Conservation (phyloP, 2,113 vertebrate genomes). For the Eonycteris spelaea region DNA sequence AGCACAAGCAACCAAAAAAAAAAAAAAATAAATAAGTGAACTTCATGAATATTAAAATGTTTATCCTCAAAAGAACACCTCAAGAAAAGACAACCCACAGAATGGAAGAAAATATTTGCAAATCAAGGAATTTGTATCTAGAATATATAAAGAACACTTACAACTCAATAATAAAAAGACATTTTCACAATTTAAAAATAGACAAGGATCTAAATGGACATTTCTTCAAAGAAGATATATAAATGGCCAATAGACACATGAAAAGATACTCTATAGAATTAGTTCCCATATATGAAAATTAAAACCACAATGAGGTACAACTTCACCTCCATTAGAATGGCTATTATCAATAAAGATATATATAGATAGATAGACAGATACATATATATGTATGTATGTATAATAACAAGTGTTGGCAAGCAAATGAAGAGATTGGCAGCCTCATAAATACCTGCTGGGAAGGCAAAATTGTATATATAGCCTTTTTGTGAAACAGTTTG, state of each 20-base stretch:
- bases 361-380: not conserved
- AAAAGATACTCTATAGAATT: slow-evolving; percentile 12
- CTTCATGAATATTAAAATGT: not conserved
- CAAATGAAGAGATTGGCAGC: not conserved
- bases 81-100: not conserved
- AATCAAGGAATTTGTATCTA: not conserved
- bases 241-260: not conserved
- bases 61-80: not conserved
- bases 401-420: not conserved
- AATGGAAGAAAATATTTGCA: not conserved
- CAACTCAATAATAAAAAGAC: not conserved
- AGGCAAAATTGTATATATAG: not conserved
- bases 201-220: not conserved
- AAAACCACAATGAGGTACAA: not conserved
- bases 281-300: not conserved
- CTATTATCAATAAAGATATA: not conserved
- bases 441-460: not conserved
- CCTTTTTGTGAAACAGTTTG: not conserved
- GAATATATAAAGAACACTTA: not conserved
- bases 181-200: not conserved
- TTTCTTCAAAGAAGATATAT: not conserved
- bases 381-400: not conserved
- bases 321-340: not conserved
- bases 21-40: not conserved
- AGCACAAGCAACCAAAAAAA: not conserved